Evolutionary conservation across 92 coral and sea anemone species (phyloP), one percentile per base, ranked within the genome.

Genomic region (Porites cylindrica): DNA sequence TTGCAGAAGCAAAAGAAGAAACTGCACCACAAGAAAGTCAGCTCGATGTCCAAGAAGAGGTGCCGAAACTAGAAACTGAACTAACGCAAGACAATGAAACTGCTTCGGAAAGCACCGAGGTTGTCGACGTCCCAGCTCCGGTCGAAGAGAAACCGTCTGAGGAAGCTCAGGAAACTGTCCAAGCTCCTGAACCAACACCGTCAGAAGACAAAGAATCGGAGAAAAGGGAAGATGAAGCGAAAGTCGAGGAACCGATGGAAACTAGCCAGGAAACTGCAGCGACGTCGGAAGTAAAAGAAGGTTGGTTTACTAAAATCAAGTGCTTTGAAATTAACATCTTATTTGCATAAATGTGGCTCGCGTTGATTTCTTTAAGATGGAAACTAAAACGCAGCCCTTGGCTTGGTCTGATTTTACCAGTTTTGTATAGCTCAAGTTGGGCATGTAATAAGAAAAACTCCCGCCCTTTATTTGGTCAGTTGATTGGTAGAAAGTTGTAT

Each of bases 181-280:
- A 66, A 66, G 23, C 54, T 14, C 10, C 77, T 51, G 83, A 71
- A 67, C 19, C 75, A 47, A 50, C 65, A 56, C 66, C 51, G 60
- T 11, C 65, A 77, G 79, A 79, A 47, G 90, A 86, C 0, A 63
- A 66, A 23, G 56, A 53, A 3, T 13, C 72, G 84, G 91, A 90
- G 3, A 84, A 75, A 43, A 70, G 73, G 32, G 67, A 68, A 59
- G 89, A 76, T 32, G 88, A 81, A 32, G 20, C 61, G 20, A 72
- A 88, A 53, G 26, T 91, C 6, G 79, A 78, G 13, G 83, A 82
- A 68, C 21, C 91, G 0, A 82, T 71, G 88, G 82, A 86, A 21
- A 90, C 78, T 2, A 52, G 62, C 76, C 89, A 90, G 29, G 83
- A 78, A 76, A 32, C 60, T 73, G 86, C 67, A 7, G 21, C 69